Evolutionary conservation across 2,888 invertebrate species (phyloP).

Genomic region (Erynnis tages): DNA sequence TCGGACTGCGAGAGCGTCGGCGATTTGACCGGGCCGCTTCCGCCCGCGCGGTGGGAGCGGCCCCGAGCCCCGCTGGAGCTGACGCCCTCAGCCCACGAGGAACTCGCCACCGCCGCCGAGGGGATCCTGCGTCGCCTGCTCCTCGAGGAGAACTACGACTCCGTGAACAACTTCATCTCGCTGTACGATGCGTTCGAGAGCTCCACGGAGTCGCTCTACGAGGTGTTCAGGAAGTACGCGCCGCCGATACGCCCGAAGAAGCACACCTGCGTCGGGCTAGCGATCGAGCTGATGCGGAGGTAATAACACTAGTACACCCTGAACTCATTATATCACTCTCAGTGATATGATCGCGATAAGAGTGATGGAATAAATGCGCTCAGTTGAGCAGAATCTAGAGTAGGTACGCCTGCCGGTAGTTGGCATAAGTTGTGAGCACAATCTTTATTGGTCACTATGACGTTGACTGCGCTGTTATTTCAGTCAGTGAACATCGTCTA

Average conservation of each 20-base stretch:
- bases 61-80: slow-evolving; percentile 49
- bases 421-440: too few relatives aligned
- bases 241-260: slow-evolving; percentile 89
- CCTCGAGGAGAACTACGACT: slow-evolving; percentile 93
- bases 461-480: too few relatives aligned
- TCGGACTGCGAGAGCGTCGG: slow-evolving; percentile 50
- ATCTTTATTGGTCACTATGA: too few relatives aligned
- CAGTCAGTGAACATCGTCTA: too few relatives aligned
- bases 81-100: slow-evolving; percentile 85
- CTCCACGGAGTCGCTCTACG: slow-evolving; percentile 81
- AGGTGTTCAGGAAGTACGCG: slow-evolving; percentile 88
- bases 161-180: slow-evolving; percentile 90
- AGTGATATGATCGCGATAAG: too few relatives aligned
- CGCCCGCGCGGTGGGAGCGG: slow-evolving; percentile 63
- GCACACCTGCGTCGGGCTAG: slow-evolving; percentile 94
- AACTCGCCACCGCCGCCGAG: slow-evolving; percentile 90
- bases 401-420: too few relatives aligned
- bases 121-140: slow-evolving; percentile 89
- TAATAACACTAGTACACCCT: too few relatives aligned
- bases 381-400: too few relatives aligned
- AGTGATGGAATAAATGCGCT: too few relatives aligned
- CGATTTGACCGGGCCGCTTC: slow-evolving; percentile 53
- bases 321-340: too few relatives aligned
- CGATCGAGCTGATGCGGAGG: slow-evolving; percentile 88
- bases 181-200: slow-evolving; percentile 84